Evolutionary conservation across 1,140 invertebrate species (phyloP), one percentile per base, ranked within the genome.

Genomic region (Drosophila nikananu): DNA sequence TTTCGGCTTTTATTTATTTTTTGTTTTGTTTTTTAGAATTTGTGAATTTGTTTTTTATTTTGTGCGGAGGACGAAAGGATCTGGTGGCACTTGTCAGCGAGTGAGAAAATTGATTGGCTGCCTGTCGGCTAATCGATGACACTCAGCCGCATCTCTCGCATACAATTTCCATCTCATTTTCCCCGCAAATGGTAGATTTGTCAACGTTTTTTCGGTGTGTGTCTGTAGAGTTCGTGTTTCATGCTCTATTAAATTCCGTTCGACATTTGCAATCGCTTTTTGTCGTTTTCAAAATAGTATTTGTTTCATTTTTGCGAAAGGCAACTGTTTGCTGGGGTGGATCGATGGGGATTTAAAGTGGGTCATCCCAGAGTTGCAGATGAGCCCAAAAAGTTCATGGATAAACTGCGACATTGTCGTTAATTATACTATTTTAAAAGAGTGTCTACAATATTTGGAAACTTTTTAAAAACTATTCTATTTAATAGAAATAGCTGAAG

Each of bases 51-150:
- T 37, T 23, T 51, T 51, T 42, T 30, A 30, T 52, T 19, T 52
- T 1, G 4, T 37, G 35, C 49, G n/a, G n/a, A 44, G 19, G 25
- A 59, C 63, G 10, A 80, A 84, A 76, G 65, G 39, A 65, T 15
- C 12, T 23, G 46, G 17, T 79, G 49, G 81, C 81, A 90, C 86
- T 90, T 89, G 86, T 81, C 86, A 89, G 61, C 13, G 61, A 60
- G 42, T 42, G 58, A 35, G 63, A 35, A 49, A 77, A 89, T 90
- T 90, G 84, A 89, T 89, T 90, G 84, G 84, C 84, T 89, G 84
- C 84, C 78, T 86, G 84, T 80, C 86, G 72, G 63, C 84, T 89
- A 89, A 89, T 89, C 86, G 78, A 65, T 86, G 84, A 89, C 84
- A 89, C 84, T 81, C 60, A 49, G 55, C 51, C 51, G 55, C 54